Conservation (phyloP, 2,113 vertebrate species). For the Eurystomus gularis region DNA sequence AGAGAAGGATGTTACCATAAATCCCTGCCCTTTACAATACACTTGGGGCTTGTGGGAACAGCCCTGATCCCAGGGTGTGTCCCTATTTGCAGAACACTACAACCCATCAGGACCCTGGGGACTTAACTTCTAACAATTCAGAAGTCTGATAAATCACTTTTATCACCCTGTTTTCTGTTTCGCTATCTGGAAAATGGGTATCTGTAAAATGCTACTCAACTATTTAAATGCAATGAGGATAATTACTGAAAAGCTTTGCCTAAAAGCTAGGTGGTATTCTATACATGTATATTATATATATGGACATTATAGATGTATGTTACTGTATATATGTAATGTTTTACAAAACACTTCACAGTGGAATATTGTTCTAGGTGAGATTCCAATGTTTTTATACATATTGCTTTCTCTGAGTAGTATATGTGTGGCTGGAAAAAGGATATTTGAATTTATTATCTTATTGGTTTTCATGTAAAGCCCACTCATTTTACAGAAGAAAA, state of each 20-base stretch:
- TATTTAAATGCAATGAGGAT: not conserved
- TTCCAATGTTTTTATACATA: not conserved
- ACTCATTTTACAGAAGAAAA: not conserved
- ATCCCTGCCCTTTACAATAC: not conserved
- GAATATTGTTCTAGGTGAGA: not conserved
- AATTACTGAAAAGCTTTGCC: not conserved
- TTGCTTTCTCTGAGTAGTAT: not conserved
- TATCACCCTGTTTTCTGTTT: not conserved
- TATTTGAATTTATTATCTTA: not conserved
- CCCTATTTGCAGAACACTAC: not conserved
- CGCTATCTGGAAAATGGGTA: not conserved
- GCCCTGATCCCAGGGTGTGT: fast-evolving
- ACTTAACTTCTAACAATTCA: not conserved
- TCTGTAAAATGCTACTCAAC: not conserved
- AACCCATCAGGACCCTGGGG: not conserved
- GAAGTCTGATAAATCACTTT: not conserved
- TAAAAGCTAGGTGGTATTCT: not conserved
- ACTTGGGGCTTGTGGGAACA: not conserved
- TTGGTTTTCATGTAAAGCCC: not conserved
- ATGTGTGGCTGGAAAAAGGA: not conserved
- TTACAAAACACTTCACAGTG: not conserved
- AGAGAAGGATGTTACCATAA: not conserved
- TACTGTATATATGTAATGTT: not conserved
- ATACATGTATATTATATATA: not conserved
- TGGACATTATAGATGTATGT: not conserved